A percentile compares a stretch with the other conserved stretches of the same genome.
Conservation (phyloP, 2,113 vertebrate species). For the Anolis sagrei region DNA sequence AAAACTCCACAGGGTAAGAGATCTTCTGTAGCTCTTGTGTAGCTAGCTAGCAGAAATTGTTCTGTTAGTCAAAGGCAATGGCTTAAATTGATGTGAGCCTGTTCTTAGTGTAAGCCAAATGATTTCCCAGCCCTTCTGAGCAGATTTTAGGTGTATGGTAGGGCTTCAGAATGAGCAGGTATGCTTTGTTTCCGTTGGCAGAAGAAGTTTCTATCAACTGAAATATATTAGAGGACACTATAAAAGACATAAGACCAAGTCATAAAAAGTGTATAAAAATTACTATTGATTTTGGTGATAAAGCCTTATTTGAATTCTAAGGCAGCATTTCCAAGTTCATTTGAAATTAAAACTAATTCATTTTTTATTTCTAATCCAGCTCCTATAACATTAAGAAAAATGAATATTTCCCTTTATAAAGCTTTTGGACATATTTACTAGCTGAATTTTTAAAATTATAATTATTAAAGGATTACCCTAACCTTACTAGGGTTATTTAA, state of each 20-base stretch:
- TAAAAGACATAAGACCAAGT: not conserved
- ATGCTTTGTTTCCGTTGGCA: too few relatives aligned
- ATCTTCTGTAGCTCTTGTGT: not conserved
- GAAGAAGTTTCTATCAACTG: too few relatives aligned
- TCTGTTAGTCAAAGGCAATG: not conserved
- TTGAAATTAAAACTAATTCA: not conserved
- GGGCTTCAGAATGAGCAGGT: too few relatives aligned
- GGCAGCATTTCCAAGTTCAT: not conserved
- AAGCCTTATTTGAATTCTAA: not conserved
- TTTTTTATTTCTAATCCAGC: not conserved
- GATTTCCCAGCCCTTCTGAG: too few relatives aligned
- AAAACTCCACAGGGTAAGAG: not conserved
- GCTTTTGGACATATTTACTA: not conserved
- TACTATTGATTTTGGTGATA: not conserved
- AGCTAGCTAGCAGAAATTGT: not conserved
- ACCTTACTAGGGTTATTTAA: not conserved
- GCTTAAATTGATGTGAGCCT: too few relatives aligned
- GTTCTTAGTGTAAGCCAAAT: too few relatives aligned
- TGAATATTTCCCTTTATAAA: not conserved
- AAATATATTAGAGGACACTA: not conserved
- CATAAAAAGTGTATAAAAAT: not conserved
- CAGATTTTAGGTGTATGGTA: too few relatives aligned
- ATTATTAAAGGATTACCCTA: not conserved
- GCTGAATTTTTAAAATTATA: not conserved
- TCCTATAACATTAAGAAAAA: not conserved